These are phyloP conservation scores for Cephus cinctus DNA, from an alignment of 1,140 invertebrate species.

Conservation along the genomic window DNA sequence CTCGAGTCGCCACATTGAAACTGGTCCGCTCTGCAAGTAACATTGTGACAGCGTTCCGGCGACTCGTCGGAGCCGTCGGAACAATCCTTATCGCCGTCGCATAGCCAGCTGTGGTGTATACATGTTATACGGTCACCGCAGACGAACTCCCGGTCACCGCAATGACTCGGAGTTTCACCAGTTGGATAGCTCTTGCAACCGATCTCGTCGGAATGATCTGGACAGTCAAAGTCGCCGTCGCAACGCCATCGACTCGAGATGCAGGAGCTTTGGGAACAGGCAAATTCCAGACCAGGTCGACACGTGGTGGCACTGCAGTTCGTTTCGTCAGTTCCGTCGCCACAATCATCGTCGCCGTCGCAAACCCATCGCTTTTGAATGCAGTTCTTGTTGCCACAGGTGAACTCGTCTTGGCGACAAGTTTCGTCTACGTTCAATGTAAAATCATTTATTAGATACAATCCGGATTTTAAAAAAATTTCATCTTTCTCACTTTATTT, in stretches of 20 bases:
- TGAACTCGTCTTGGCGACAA: conserved; percentile 85
- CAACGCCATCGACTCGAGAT: conserved; percentile 77
- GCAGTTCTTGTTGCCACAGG: conserved; percentile 84
- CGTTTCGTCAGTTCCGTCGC: conserved; percentile 77
- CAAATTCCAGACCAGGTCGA: conserved; percentile 67
- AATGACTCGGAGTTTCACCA: conserved; percentile 48
- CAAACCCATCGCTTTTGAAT: conserved; percentile 86
- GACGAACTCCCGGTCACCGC: conserved; percentile 75
- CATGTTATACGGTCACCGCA: conserved; percentile 85
- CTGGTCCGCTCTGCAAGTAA: conserved; percentile 79
- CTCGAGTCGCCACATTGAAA: conserved; percentile 79
- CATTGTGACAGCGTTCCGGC: conserved; percentile 66
- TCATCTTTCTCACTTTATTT: too few relatives aligned
- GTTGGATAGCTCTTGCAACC: conserved; percentile 50
- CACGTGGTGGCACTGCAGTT: conserved; percentile 72
- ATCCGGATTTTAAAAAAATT: too few relatives aligned
- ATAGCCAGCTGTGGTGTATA: conserved; percentile 81
- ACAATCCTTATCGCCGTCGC: conserved; percentile 84
- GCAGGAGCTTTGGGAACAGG: conserved; percentile 66
- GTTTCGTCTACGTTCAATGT: conserved; percentile 68
- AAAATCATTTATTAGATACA: too few relatives aligned
- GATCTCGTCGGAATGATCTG: conserved; percentile 77
- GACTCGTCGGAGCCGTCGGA: conserved; percentile 80
- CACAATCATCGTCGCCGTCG: conserved; percentile 85
- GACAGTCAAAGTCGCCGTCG: conserved; percentile 84